phyloP scores from a whole-genome alignment of 2,888 invertebrate species.

The Perithous albicinctus region DNA sequence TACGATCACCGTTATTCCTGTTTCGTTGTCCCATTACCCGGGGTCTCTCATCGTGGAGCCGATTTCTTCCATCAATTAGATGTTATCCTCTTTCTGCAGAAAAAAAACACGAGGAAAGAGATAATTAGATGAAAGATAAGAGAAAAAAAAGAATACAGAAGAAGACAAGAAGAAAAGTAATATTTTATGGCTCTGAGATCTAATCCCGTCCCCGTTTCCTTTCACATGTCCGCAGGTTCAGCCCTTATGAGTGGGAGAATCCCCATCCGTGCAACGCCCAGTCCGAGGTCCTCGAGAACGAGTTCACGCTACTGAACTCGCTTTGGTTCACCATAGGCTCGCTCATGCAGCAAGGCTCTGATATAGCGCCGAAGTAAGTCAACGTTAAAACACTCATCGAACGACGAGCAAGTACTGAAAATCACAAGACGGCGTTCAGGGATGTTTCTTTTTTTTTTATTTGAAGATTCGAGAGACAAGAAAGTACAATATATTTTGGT shows the following conservation, averaged over 20 bases:
- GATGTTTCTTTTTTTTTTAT: neutral
- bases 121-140: too few relatives aligned
- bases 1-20: slow-evolving; percentile 29
- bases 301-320: slow-evolving; percentile 95
- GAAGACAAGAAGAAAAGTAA: slow-evolving; percentile 2
- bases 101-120: neutral
- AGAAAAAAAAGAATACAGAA: neutral
- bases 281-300: slow-evolving; percentile 94
- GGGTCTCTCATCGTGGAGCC: slow-evolving; percentile 54
- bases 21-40: slow-evolving; percentile 50
- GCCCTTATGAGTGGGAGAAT: slow-evolving; percentile 97
- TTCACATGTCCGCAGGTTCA: slow-evolving; percentile 89
- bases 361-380: slow-evolving; percentile 96
- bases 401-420: neutral
- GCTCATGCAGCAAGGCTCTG: slow-evolving; percentile 96
- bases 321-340: slow-evolving; percentile 98
- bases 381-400: slow-evolving; percentile 37
- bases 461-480: neutral
- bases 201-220: slow-evolving; percentile 79
- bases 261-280: slow-evolving; percentile 94
- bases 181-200: slow-evolving; percentile 72
- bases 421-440: neutral
- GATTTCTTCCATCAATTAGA: slow-evolving; percentile 22
- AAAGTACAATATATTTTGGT: neutral
- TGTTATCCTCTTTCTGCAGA: neutral